Evolutionary conservation across 1,140 invertebrate species (phyloP).

Genomic region (Zaprionus nigranus): DNA sequence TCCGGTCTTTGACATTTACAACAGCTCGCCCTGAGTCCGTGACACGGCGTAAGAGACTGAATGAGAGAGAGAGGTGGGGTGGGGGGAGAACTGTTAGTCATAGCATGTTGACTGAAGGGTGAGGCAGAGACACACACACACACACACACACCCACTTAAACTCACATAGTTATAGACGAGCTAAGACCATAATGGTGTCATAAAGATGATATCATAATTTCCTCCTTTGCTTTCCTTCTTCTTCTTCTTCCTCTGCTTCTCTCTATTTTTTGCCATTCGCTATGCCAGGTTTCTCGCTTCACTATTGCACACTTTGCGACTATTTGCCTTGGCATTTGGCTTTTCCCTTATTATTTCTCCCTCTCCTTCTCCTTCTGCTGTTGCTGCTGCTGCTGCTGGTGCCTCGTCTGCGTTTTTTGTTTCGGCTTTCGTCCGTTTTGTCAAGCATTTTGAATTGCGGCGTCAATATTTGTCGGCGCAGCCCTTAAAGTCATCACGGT

Average conservation of each 20-base stretch:
- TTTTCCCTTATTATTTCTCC: slow-evolving; percentile 27
- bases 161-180: slow-evolving; percentile 21
- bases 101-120: slow-evolving; percentile 60
- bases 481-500: slow-evolving; percentile 37
- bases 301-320: slow-evolving; percentile 43
- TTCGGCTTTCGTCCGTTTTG: slow-evolving; percentile 31
- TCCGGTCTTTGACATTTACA: slow-evolving; percentile 80
- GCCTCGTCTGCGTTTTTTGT: slow-evolving; percentile 5
- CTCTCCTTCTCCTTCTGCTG: slow-evolving; percentile 9
- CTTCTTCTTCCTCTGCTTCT: neutral
- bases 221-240: slow-evolving; percentile 68
- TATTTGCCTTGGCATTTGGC: slow-evolving; percentile 52
- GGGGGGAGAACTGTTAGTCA: slow-evolving; percentile 57
- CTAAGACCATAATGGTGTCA: slow-evolving; percentile 75
- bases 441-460: slow-evolving; percentile 60
- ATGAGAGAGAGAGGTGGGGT: slow-evolving; percentile 21
- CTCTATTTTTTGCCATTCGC: slow-evolving; percentile 29
- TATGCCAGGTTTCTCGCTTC: slow-evolving; percentile 19
- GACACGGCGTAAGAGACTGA: neutral
- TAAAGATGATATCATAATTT: slow-evolving; percentile 83
- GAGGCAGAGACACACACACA: slow-evolving; percentile 20
- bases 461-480: slow-evolving; percentile 68
- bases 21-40: slow-evolving; percentile 59
- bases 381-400: neutral
- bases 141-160: slow-evolving; percentile 14